These are phyloP conservation scores for Todus mexicanus DNA, from an alignment of 2,797 vertebrate species.

Conservation along the genomic window DNA sequence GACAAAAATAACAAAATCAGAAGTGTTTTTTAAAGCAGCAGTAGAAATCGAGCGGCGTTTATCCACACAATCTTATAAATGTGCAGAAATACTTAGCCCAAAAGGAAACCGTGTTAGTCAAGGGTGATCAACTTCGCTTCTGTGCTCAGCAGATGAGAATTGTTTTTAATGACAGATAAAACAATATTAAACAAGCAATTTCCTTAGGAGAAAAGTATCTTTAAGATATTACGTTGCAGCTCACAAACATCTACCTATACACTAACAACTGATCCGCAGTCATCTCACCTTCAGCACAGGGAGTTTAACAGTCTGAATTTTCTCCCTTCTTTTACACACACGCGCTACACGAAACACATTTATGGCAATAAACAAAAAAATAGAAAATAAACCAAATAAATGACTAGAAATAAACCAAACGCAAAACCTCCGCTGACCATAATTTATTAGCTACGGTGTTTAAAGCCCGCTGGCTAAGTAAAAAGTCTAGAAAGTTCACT, in stretches of 20 bases:
- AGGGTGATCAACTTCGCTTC: neutral
- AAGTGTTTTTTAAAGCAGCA: neutral
- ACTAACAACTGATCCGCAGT: neutral
- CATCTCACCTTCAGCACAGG: neutral
- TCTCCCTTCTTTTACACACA: neutral
- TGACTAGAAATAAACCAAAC: neutral
- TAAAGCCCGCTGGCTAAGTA: neutral
- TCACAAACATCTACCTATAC: neutral
- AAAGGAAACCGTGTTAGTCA: neutral
- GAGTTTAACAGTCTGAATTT: neutral
- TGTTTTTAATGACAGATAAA: neutral
- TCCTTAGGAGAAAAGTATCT: neutral
- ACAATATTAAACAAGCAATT: neutral
- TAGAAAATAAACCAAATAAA: too few relatives aligned
- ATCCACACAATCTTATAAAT: neutral
- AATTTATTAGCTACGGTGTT: neutral
- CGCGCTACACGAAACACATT: neutral
- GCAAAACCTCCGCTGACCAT: neutral
- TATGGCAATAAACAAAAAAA: too few relatives aligned
- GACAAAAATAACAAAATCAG: neutral
- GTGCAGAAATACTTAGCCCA: neutral
- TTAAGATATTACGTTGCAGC: neutral
- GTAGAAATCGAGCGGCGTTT: neutral
- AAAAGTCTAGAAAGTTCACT: neutral
- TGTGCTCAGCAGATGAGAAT: neutral